Evolutionary conservation across 2,797 vertebrate species (phyloP), one percentile per base, ranked within the genome.

Genomic region (Synanceia verrucosa): DNA sequence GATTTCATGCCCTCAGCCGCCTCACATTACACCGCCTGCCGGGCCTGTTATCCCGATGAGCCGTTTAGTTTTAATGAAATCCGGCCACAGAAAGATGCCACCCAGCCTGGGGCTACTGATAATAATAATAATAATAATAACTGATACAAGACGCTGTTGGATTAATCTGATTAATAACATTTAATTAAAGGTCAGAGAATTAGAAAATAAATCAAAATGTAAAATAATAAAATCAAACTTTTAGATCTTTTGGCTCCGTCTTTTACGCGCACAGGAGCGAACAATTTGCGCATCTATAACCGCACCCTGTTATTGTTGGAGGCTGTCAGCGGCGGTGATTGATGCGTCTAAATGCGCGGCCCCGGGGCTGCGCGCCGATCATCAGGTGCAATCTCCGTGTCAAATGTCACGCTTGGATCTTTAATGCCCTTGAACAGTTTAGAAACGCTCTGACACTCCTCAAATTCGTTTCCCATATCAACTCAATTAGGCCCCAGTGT

Each of bases 391-490:
- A 91, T 93, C 89, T 91, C 92, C 63, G 90, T 94, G 93, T 95
- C 94, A 93, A 91, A 91, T 94, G 93, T 96, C 95, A 94, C 94
- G 94, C 94, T 95, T 92, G 91, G 89, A 92, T 95, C 94, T 95
- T 95, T 96, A 96, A 96, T 92, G 93, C 87, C 86, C 92, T 94
- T 95, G 94, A 96, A 97, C 96, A 95, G 94, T 95, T 95, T 96
- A 95, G 96, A 96, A 96, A 96, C 94, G 94, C 93, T 92, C 89
- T 94, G 95, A 94, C 94, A 95, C 94, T 94, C 94, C 87, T 89
- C 92, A 94, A 95, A 96, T 96, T 95, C 94, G 95, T 96, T 96
- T 95, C 95, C 95, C 95, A 95, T 96, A 95, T 96, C 95, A 95
- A 95, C 83, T 94, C 94, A 94, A 96, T 95, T 94, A 94, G 90